A percentile compares a stretch with the other conserved stretches of the same genome.
Evolutionary conservation across 2,797 vertebrate species (phyloP).

Genomic region (Acanthopagrus latus): DNA sequence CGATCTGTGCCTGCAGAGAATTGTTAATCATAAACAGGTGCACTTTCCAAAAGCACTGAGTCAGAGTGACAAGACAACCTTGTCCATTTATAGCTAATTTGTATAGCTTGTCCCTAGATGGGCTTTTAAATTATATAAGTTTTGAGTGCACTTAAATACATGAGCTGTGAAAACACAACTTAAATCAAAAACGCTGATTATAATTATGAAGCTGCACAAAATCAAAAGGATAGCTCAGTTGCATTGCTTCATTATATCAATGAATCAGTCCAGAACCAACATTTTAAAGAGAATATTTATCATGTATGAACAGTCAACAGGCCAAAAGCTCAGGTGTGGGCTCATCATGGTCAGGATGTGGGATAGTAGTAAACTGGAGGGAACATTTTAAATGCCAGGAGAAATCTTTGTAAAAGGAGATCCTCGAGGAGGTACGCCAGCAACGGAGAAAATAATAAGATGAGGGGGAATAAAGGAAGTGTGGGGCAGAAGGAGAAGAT

Average conservation of each 20-base stretch:
- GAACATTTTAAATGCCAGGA: too few species aligned
- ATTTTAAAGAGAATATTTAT: not conserved
- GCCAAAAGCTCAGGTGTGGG: not conserved
- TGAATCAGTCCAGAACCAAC: not conserved
- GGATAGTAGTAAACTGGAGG: not conserved
- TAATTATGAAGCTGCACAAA: not conserved
- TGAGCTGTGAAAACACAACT: not conserved
- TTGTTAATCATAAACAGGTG: not conserved
- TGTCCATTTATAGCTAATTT: constrained; percentile 3
- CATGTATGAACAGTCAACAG: not conserved
- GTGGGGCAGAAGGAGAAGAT: not conserved
- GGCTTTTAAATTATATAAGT: not conserved
- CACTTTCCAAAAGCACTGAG: not conserved
- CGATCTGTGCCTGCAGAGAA: not conserved
- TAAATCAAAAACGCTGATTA: not conserved
- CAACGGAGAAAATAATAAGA: not conserved
- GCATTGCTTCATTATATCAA: not conserved
- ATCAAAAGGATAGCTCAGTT: not conserved
- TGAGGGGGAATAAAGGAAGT: not conserved
- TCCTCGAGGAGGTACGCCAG: not conserved
- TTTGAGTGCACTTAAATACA: not conserved
- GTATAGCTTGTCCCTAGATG: not conserved
- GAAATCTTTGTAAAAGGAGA: constrained; percentile 1
- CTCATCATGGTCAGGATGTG: not conserved
- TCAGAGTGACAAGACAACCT: not conserved